Evolutionary conservation across 2,888 invertebrate species (phyloP).

Genomic region (Agrilus cyanescens): DNA sequence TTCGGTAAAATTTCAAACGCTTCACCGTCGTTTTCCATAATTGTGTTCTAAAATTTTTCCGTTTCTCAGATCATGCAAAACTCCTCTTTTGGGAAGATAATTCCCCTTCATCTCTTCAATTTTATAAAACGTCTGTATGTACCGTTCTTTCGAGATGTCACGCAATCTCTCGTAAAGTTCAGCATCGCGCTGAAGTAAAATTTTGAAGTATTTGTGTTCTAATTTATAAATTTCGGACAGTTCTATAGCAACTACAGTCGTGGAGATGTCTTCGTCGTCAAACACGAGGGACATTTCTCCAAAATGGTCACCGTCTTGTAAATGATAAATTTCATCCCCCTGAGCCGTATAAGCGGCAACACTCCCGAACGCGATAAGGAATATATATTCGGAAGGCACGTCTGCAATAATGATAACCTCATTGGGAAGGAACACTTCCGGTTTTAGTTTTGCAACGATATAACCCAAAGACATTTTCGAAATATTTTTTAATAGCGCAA

Average conservation of each 20-base stretch:
- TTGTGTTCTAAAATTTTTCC: conserved; percentile 16
- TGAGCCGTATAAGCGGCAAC: conserved; percentile 34
- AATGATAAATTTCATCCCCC: conserved; percentile 39
- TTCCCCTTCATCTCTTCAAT: conserved; percentile 1
- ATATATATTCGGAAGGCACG: conserved; percentile 35
- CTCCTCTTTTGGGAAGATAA: conserved; percentile 5
- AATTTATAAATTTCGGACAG: conserved; percentile 28
- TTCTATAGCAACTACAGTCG: conserved; percentile 24
- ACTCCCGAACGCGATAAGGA: conserved; percentile 40
- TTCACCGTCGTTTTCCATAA: conserved; percentile 4
- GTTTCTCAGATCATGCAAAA: conserved; percentile 13
- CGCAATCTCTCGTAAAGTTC: conserved; percentile 31
- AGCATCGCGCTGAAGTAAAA: conserved; percentile 24
- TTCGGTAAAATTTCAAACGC: too few species aligned
- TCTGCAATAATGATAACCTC: conserved; percentile 36
- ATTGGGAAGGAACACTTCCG: conserved; percentile 41
- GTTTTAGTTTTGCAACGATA: conserved; percentile 40
- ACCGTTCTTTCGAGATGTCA: conserved; percentile 28
- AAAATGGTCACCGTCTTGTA: conserved; percentile 42
- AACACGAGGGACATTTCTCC: conserved; percentile 29
- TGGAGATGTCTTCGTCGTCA: conserved; percentile 12
- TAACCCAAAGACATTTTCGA: conserved; percentile 37
- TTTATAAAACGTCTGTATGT: conserved; percentile 13
- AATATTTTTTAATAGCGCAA: conserved; percentile 40
- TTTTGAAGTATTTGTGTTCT: conserved; percentile 18